phyloP scores from a whole-genome alignment of 2,113 vertebrate species.

The Corydoras sp. region DNA sequence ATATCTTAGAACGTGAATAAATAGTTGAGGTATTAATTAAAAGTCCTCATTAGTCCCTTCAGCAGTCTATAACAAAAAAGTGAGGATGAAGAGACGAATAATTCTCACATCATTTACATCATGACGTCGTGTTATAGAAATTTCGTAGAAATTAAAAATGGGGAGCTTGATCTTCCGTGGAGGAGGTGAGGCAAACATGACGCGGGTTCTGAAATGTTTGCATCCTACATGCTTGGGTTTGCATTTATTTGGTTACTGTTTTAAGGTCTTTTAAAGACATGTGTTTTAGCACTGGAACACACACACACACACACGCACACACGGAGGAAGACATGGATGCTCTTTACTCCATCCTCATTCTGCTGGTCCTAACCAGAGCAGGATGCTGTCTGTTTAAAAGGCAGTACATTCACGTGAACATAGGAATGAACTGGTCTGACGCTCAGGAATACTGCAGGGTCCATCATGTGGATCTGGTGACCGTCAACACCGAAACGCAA shows the following conservation, averaged over 20 bases:
- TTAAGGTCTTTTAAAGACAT: neutral
- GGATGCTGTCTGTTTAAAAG: neutral
- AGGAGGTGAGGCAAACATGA: neutral
- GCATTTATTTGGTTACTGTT: conserved; percentile 8
- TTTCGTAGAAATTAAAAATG: no score
- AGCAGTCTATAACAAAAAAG: no score
- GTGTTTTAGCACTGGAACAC: neutral
- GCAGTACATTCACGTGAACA: neutral
- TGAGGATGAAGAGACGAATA: no score
- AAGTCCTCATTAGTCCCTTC: no score
- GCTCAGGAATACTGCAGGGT: neutral
- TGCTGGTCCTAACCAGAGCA: neutral
- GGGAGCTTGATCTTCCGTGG: no score
- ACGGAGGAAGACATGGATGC: neutral
- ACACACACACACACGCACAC: no score
- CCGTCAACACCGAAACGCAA: neutral
- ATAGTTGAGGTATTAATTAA: no score
- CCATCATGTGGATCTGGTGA: neutral
- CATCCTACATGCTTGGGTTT: neutral
- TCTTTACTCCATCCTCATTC: neutral
- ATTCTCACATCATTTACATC: no score
- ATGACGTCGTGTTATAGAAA: no score
- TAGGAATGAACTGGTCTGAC: neutral
- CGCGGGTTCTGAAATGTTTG: neutral
- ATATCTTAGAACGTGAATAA: no score